These are phyloP conservation scores for Griposia aprilina DNA, from an alignment of 2,888 invertebrate species.

Conservation along the genomic window DNA sequence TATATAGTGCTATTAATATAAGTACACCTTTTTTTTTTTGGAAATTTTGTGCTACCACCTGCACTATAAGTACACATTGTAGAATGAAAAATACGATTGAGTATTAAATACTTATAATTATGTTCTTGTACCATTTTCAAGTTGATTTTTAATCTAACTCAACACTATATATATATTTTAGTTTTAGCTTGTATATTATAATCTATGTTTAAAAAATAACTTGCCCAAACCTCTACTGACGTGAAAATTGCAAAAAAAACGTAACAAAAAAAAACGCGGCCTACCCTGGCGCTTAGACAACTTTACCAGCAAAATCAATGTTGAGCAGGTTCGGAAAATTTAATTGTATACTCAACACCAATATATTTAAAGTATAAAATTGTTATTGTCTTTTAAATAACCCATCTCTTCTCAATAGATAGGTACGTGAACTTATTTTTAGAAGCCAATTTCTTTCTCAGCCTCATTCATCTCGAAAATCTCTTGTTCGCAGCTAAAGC, in stretches of 20 bases:
- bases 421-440: conserved; percentile 36
- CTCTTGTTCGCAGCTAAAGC: conserved; percentile 24
- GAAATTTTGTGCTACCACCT: too few species aligned
- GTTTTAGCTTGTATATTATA: too few species aligned
- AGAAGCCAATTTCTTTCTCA: conserved; percentile 40
- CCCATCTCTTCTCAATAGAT: conserved; percentile 10
- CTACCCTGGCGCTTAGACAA: background rate
- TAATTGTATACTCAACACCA: background rate
- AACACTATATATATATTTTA: too few species aligned
- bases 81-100: background rate
- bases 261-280: too few species aligned
- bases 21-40: too few species aligned
- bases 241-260: too few species aligned
- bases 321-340: background rate
- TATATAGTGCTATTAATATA: too few species aligned
- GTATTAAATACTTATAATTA: background rate
- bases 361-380: background rate
- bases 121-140: background rate
- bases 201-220: too few species aligned
- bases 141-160: background rate
- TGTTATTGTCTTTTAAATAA: background rate
- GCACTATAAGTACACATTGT: too few species aligned
- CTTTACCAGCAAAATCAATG: background rate
- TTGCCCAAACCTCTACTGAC: too few species aligned
- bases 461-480: conserved; percentile 38